A percentile compares a stretch with the other conserved stretches of the same genome.
phyloP scores from a whole-genome alignment of 2,888 invertebrate genomes.

The Cylloceria caligata region DNA sequence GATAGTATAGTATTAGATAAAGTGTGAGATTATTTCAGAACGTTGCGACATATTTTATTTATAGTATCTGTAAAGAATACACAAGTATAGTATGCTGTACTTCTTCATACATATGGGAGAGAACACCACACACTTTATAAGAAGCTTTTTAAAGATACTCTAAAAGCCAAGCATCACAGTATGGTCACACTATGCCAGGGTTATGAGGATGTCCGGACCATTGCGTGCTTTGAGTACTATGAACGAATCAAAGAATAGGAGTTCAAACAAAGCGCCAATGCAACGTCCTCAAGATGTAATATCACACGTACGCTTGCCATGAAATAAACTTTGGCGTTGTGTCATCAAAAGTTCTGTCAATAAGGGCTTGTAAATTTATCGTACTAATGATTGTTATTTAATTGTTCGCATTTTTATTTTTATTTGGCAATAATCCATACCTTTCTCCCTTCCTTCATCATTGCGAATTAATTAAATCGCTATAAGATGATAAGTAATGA shows the following conservation, averaged over 20 bases:
- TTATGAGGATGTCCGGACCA: conserved; percentile 9
- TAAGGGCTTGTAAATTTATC: not conserved
- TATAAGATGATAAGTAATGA: no score
- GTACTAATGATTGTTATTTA: no score
- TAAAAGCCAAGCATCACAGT: conserved; percentile 12
- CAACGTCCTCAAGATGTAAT: conserved; percentile 14
- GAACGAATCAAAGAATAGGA: conserved; percentile 16
- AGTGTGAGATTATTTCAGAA: not conserved
- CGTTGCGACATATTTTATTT: not conserved
- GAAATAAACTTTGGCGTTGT: not conserved
- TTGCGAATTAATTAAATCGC: no score
- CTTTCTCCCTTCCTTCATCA: no score
- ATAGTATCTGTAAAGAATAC: conserved; percentile 4
- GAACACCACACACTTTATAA: not conserved
- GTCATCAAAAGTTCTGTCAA: not conserved
- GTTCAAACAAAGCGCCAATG: conserved; percentile 28
- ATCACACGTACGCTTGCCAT: conserved; percentile 5
- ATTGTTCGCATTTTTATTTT: no score
- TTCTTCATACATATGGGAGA: not conserved
- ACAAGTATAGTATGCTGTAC: not conserved
- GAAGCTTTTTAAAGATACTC: not conserved
- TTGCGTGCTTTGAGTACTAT: not conserved
- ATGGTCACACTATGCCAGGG: conserved; percentile 19
- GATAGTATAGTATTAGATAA: not conserved
- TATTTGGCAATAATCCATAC: no score